Evolutionary conservation across 2,888 invertebrate species (phyloP), one percentile per base, ranked within the genome.

Genomic region (Limenitis arthemis): DNA sequence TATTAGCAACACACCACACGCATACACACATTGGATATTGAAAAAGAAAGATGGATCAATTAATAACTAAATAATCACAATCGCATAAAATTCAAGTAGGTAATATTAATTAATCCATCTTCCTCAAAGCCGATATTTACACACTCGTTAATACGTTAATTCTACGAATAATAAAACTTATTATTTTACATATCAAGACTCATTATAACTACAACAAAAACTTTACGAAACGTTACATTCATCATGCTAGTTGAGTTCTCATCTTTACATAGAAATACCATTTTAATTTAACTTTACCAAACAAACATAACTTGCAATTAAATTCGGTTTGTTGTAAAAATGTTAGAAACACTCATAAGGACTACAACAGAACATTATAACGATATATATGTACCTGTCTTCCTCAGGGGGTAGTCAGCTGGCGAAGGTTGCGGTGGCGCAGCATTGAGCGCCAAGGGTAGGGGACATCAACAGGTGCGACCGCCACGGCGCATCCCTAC

Each of bases 381-480:
- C 20, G 20, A 20, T 4, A 20, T 20, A 20, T 20, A n/a, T n/a
- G 79, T 84, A 98, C 97, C 97, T 88, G 97, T 97, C 89, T 98
- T 98, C 67, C 97, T 84, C 41, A 98, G 89, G 47, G 97, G 97
- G 83, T 96, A 97, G 88, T 97, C 97, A 56, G 82, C 73, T 57
- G 79, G 72, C 49, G 83, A 72, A 58, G 77, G 67, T 56, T 74
- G 76, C 52, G 73, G 84, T 62, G 77, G 75, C 38, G 73, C 67
- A 31, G 81, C 75, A 71, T 68, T 72, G 46, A 79, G 71, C 20
- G 75, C 69, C 59, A 77, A 65, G 51, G 82, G 88, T 36, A 77
- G 87, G 60, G 91, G 82, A 89, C 89, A 54, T 88, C 88, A 53
- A 66, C 79, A 43, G 75, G 80, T 20, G 87, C 89, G 56, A 77